phyloP scores from a whole-genome alignment of 1,140 invertebrate genomes.

The Nasonia longicornis region DNA sequence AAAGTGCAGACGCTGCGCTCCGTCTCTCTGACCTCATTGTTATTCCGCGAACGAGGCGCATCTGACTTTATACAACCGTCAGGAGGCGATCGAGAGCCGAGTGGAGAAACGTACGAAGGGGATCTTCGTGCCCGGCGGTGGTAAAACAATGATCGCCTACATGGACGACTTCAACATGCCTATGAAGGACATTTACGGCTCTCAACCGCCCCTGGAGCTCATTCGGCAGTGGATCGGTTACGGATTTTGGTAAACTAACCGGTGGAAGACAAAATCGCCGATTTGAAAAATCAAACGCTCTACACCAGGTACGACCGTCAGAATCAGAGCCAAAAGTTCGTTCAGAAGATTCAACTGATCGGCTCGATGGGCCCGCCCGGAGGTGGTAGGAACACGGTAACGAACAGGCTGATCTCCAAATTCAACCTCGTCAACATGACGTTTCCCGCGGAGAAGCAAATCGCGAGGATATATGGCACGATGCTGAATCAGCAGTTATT shows the following conservation, averaged over 20 bases:
- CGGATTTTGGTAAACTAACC: constrained; percentile 77
- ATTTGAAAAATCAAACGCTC: neutral
- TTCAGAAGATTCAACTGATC: constrained; percentile 81
- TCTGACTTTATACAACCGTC: constrained; percentile 22
- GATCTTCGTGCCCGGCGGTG: constrained; percentile 80
- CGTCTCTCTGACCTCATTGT: constrained; percentile 8
- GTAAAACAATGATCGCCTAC: constrained; percentile 84
- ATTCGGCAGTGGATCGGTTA: constrained; percentile 89
- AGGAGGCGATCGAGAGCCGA: constrained; percentile 82
- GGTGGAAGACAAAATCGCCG: neutral
- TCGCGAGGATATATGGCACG: constrained; percentile 83
- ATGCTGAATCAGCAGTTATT: constrained; percentile 85
- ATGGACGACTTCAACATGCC: constrained; percentile 94
- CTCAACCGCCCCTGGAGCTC: constrained; percentile 85
- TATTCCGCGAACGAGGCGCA: constrained; percentile 21
- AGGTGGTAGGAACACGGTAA: constrained; percentile 82
- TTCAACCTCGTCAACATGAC: constrained; percentile 88
- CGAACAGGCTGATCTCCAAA: constrained; percentile 79
- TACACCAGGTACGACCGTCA: constrained; percentile 74
- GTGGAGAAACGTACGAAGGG: constrained; percentile 88
- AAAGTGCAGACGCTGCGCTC: constrained; percentile 1
- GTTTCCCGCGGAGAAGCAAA: constrained; percentile 82
- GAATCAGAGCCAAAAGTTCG: constrained; percentile 80
- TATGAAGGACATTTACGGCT: constrained; percentile 68
- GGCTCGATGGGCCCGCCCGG: constrained; percentile 85